A percentile compares a stretch with the other conserved stretches of the same genome.
These are phyloP conservation scores for Notothenia rossii DNA, from an alignment of 2,113 vertebrate species.

Conservation along the genomic window DNA sequence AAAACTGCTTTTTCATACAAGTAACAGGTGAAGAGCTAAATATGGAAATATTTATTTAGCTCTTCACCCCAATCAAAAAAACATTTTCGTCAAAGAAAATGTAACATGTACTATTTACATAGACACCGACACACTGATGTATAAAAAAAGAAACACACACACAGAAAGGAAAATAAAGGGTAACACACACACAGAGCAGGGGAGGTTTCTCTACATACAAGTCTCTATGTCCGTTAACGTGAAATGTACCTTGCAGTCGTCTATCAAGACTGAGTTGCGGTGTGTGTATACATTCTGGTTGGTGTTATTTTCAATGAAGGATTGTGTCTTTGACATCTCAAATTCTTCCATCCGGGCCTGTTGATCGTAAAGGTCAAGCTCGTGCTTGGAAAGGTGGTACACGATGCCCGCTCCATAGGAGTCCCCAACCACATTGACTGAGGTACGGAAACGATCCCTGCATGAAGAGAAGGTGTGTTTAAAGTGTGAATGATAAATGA, in stretches of 20 bases:
- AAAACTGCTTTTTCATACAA: constrained; percentile 86
- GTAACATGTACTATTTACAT: constrained; percentile 53
- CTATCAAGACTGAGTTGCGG: constrained; percentile 94
- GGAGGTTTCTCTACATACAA: constrained; percentile 89
- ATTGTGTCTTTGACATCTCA: constrained; percentile 94
- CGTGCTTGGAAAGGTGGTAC: constrained; percentile 95
- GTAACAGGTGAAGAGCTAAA: constrained; percentile 65
- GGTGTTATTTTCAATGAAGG: constrained; percentile 94
- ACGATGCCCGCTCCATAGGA: constrained; percentile 98
- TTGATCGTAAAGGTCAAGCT: constrained; percentile 92
- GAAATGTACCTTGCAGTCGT: constrained; percentile 99
- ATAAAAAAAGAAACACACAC: constrained; percentile 69
- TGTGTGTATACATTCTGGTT: constrained; percentile 95
- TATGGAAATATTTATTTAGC: constrained; percentile 56
- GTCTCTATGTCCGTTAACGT: constrained; percentile 98
- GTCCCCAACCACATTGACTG: constrained; percentile 97
- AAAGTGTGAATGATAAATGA: not conserved
- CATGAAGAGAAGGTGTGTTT: constrained; percentile 7
- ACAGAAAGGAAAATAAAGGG: constrained; percentile 53
- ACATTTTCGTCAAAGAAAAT: constrained; percentile 46
- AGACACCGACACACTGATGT: constrained; percentile 50
- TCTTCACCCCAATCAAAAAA: constrained; percentile 39
- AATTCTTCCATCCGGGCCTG: constrained; percentile 90
- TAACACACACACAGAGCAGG: constrained; percentile 74
- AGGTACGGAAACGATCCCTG: constrained; percentile 98